Conservation (phyloP, 2,113 vertebrate species). For the Gallinago jamesoni region DNA sequence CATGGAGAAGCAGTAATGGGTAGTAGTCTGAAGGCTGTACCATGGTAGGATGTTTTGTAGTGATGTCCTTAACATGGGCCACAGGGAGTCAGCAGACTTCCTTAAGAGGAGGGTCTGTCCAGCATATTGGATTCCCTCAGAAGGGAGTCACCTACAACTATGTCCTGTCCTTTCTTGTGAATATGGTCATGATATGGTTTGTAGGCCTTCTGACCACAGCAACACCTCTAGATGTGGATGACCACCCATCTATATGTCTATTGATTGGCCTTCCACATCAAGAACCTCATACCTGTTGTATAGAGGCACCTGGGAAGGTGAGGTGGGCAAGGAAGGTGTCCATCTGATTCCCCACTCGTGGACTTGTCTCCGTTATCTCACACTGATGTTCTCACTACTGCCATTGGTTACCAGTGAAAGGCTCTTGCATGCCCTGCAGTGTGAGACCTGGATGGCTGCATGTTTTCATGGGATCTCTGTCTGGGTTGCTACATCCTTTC, state of each 20-base stretch:
- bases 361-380: too few species aligned
- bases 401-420: too few species aligned
- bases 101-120: background rate
- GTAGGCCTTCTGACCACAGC: background rate
- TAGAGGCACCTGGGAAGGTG: too few species aligned
- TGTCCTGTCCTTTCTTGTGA: background rate
- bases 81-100: background rate
- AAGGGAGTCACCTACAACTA: background rate
- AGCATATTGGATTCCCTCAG: background rate
- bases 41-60: background rate
- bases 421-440: too few species aligned
- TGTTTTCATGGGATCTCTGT: background rate
- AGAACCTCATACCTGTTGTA: background rate
- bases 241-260: too few species aligned
- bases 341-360: too few species aligned
- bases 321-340: too few species aligned
- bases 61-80: background rate
- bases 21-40: background rate
- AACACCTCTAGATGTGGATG: background rate
- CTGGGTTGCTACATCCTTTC: background rate
- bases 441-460: background rate
- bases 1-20: background rate
- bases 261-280: background rate
- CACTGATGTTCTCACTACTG: too few species aligned
- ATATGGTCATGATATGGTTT: background rate